These are phyloP conservation scores for Venturia canescens DNA, from an alignment of 1,140 invertebrate species.

Conservation along the genomic window DNA sequence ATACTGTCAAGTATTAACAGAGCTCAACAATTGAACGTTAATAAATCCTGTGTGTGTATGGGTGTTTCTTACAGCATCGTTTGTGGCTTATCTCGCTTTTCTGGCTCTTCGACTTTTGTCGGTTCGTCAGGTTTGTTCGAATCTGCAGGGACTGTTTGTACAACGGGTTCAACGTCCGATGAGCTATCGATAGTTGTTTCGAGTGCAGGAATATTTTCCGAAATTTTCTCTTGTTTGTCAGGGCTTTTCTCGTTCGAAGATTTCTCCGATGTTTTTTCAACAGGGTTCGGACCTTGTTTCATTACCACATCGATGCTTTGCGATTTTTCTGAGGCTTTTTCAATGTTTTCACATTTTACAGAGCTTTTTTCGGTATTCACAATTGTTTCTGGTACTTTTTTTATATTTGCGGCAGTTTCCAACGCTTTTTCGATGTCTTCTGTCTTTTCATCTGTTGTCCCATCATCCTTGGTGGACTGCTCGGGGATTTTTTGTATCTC, in stretches of 20 bases:
- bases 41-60: background rate
- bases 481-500: background rate
- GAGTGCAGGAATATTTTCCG: background rate
- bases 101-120: slow-evolving; percentile 17
- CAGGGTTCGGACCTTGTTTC: background rate
- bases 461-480: background rate
- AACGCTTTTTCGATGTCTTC: background rate
- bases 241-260: background rate
- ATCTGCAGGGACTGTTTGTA: background rate
- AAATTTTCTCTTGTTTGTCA: background rate
- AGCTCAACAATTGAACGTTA: slow-evolving; percentile 22
- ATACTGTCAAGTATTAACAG: slow-evolving; percentile 7
- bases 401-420: background rate
- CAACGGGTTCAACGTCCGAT: background rate
- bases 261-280: background rate
- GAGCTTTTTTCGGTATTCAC: background rate
- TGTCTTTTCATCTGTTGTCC: background rate
- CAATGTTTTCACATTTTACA: background rate
- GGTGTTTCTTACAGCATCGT: slow-evolving; percentile 35
- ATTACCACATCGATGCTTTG: background rate
- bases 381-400: background rate
- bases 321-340: background rate
- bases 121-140: slow-evolving; percentile 13
- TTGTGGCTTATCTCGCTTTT: slow-evolving; percentile 33
- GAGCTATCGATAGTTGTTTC: background rate